Conservation (phyloP, 2,888 invertebrate species). For the Orthonevra nobilis region DNA sequence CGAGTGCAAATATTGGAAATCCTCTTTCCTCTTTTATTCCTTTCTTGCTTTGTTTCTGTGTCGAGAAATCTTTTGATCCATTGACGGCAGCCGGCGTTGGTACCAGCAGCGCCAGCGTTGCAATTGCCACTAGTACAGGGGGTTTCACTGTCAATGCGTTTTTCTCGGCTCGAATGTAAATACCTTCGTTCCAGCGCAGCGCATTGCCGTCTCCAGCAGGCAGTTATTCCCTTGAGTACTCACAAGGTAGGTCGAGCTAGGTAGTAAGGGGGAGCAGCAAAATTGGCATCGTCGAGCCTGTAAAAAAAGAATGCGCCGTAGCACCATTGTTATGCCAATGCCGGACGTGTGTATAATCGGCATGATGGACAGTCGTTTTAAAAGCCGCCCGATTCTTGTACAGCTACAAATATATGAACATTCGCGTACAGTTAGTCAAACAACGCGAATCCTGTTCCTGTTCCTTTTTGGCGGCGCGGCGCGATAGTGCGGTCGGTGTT, state of each 20-base stretch:
- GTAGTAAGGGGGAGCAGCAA: neutral
- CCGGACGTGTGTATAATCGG: slow-evolving; percentile 40
- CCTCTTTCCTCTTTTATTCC: too few relatives aligned
- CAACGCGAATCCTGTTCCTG: slow-evolving; percentile 14
- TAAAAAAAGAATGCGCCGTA: slow-evolving; percentile 32
- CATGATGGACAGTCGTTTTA: slow-evolving; percentile 56
- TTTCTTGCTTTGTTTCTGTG: neutral
- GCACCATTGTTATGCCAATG: slow-evolving; percentile 38
- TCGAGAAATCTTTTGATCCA: slow-evolving; percentile 56
- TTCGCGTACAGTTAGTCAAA: slow-evolving; percentile 1
- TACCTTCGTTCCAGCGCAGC: neutral
- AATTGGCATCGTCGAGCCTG: slow-evolving; percentile 38
- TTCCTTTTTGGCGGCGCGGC: slow-evolving; percentile 48
- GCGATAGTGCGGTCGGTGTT: slow-evolving; percentile 61
- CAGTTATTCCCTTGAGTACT: slow-evolving; percentile 6
- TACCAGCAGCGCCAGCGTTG: slow-evolving; percentile 16
- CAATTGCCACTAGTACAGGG: neutral
- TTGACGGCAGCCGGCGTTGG: too few relatives aligned
- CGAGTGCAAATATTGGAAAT: slow-evolving; percentile 47
- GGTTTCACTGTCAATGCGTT: too few relatives aligned
- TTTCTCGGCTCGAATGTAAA: neutral
- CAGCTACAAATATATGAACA: neutral
- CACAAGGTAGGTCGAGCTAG: slow-evolving; percentile 21
- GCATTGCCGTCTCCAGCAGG: neutral
- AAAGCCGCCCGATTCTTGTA: slow-evolving; percentile 12